These are phyloP conservation scores for Eristalis intricaria DNA, from an alignment of 2,888 invertebrate species.

Conservation along the genomic window DNA sequence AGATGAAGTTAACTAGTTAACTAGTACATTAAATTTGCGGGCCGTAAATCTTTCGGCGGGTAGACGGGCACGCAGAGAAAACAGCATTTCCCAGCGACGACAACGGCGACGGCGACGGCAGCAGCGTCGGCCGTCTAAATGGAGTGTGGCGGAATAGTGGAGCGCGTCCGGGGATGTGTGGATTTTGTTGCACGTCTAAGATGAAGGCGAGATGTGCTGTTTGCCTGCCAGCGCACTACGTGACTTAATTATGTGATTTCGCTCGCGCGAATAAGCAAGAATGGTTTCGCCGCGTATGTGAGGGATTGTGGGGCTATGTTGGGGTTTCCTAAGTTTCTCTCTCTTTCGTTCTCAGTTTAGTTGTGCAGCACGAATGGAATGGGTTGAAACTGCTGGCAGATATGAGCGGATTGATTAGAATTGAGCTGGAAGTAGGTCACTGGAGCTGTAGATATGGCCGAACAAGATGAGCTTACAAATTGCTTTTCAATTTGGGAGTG, in stretches of 20 bases:
- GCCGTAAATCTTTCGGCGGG: conserved; percentile 59
- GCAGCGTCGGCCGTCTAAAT: conserved; percentile 3
- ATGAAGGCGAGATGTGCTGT: conserved; percentile 66
- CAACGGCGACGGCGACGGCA: background rate
- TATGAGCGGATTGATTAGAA: conserved; percentile 24
- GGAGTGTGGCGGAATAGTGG: conserved; percentile 9
- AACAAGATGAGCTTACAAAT: background rate
- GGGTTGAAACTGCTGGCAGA: background rate
- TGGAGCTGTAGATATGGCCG: background rate
- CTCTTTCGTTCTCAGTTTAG: background rate
- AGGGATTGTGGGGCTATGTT: conserved; percentile 14
- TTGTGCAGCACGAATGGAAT: background rate
- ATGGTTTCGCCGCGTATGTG: conserved; percentile 29
- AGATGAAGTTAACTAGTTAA: conserved; percentile 46
- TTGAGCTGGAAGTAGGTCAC: conserved; percentile 24
- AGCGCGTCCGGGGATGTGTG: conserved; percentile 7
- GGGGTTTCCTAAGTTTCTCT: background rate
- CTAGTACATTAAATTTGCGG: conserved; percentile 62
- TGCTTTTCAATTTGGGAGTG: background rate
- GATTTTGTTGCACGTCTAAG: conserved; percentile 61
- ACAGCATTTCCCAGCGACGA: background rate
- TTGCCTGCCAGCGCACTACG: conserved; percentile 62
- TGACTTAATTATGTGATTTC: conserved; percentile 70
- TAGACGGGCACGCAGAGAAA: conserved; percentile 18
- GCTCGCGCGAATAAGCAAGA: conserved; percentile 25